Base-by-base conservation (phyloP, 1,140 invertebrate genomes). In the Acromyrmex heyeri region DNA sequence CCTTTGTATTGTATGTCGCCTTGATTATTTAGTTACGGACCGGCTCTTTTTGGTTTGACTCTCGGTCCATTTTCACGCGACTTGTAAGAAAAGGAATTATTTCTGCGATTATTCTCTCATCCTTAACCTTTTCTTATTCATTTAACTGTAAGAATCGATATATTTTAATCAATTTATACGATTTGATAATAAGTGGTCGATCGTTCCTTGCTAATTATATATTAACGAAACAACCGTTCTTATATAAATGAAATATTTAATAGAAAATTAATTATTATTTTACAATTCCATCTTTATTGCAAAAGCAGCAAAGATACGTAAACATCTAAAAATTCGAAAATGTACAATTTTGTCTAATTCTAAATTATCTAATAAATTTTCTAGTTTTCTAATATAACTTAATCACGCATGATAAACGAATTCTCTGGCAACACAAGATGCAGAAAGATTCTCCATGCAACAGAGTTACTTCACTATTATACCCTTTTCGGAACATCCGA, bases 1-100 rank as follows among this genome's bases (percentile, higher is more conserved):
- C 87, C 69, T n/a, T n/a, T n/a, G n/a, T 91, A 91, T 87, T 85
- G 73, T 73, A 91, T 44, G 34, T 34, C 44, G 79, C 62, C n/a
- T 91, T 86, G 85, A 91, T 91, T 89, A 88, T 91, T 91, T 91
- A 91, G 89, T 27, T 48, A 38, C 24, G 53, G 21, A 30, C 67
- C 59, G 73, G 64, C 44, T 61, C 64, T 83, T 67, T 88, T 86
- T 65, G 57, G 76, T 30, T 88, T 38, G 27, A 55, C 67, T 87
- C 50, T 61, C 86, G 75, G 53, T 90, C 30, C 77, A 89, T 76
- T 83, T 67, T 79, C 27, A 64, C 73, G 34, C 81, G 34, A 30
- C 3, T 62, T 48, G 27, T 72, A n/a, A 44, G 27, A 27, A 2
- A 44, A 62, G 12, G 75, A 53, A 87, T 50, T 30, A 53, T 14